A percentile compares a stretch with the other conserved stretches of the same genome.
Conservation (phyloP, 2,888 invertebrate genomes). For the Amphipoea lucens region DNA sequence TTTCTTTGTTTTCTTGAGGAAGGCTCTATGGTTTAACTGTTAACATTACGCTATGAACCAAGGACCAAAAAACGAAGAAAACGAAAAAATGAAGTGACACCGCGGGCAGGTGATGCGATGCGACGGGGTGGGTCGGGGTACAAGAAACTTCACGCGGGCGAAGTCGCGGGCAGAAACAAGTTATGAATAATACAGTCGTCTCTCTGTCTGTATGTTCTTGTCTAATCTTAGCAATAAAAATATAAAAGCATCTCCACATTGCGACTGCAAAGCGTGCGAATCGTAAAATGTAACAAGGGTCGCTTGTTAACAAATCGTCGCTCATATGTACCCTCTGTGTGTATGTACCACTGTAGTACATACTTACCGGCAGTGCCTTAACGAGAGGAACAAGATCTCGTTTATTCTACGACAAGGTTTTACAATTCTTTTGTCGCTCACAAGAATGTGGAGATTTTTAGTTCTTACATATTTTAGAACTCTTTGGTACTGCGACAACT, state of each 20-base stretch:
- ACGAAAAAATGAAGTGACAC: no score
- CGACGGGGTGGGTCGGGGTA: no score
- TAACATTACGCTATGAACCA: neutral
- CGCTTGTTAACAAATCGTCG: slow-evolving; percentile 37
- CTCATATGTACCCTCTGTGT: neutral
- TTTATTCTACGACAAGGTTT: slow-evolving; percentile 9
- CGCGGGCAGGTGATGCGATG: no score
- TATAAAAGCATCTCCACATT: neutral
- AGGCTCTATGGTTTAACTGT: no score
- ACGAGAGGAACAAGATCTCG: slow-evolving; percentile 24
- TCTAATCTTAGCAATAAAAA: neutral
- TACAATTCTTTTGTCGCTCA: slow-evolving; percentile 1
- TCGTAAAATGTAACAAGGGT: slow-evolving; percentile 30
- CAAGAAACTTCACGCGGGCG: no score
- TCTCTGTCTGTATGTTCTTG: neutral
- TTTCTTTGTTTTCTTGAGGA: neutral
- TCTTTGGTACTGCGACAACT: neutral
- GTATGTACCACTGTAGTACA: slow-evolving; percentile 3
- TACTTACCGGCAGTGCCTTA: slow-evolving; percentile 11
- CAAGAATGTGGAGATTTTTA: neutral
- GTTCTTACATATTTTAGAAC: neutral
- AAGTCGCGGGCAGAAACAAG: no score
- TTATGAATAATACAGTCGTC: neutral
- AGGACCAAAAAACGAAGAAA: no score
- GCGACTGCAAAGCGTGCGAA: neutral